phyloP scores from a whole-genome alignment of 2,888 invertebrate genomes.

The Synergus gifuensis region DNA sequence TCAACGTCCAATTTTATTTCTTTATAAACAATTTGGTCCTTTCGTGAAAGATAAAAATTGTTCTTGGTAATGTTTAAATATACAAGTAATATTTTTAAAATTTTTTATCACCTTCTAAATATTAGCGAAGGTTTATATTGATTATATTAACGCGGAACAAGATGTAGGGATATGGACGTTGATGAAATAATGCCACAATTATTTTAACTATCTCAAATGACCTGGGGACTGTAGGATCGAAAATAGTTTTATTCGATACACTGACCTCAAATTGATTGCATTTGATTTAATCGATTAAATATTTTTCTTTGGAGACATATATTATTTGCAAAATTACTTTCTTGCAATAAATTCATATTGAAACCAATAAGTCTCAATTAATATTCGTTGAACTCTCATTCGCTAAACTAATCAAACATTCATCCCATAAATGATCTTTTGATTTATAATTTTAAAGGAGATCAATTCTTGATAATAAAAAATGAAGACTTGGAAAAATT shows the following conservation, averaged over 20 bases:
- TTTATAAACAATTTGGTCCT: slow-evolving; percentile 7
- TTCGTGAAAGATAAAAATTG: slow-evolving; percentile 7
- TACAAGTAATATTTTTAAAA: neutral
- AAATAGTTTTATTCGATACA: neutral
- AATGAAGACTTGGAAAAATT: neutral
- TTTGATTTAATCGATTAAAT: neutral
- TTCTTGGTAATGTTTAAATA: neutral
- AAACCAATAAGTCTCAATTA: too few species aligned
- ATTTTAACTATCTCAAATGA: neutral
- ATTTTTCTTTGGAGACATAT: neutral
- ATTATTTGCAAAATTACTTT: neutral
- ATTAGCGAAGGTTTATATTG: neutral
- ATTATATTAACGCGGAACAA: neutral
- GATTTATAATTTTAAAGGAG: neutral
- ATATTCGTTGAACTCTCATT: too few species aligned
- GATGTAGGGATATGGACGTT: neutral
- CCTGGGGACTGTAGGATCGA: neutral
- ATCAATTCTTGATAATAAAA: neutral
- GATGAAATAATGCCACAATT: neutral
- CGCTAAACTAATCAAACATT: neutral
- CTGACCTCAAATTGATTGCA: neutral
- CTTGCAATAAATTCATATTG: neutral
- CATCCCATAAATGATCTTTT: neutral
- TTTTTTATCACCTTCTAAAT: neutral
- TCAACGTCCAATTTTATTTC: neutral